Evolutionary conservation across 1,140 invertebrate species (phyloP).

Genomic region (Notospermus geniculatus): DNA sequence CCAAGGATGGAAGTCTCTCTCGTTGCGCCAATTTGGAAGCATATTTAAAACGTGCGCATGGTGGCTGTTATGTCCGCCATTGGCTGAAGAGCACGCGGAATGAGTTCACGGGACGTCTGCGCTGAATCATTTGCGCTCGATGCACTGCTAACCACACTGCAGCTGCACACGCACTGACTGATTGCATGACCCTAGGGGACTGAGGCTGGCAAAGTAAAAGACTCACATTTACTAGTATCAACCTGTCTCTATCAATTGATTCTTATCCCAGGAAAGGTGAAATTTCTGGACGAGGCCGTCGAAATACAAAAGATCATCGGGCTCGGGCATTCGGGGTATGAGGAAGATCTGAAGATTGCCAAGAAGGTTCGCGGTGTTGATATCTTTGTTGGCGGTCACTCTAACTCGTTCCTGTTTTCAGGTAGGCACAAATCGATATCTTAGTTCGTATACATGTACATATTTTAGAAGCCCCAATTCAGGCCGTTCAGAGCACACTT

Average conservation of each 20-base stretch:
- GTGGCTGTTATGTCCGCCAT: too few relatives aligned
- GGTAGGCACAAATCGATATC: too few relatives aligned
- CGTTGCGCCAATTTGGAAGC: too few relatives aligned
- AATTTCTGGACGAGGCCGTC: slow-evolving; percentile 62
- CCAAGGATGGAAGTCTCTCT: too few relatives aligned
- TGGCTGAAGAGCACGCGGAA: too few relatives aligned
- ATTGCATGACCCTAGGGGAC: neutral
- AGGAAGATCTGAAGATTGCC: slow-evolving; percentile 75
- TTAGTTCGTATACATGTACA: too few relatives aligned
- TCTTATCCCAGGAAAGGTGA: slow-evolving; percentile 62
- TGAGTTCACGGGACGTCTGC: too few relatives aligned
- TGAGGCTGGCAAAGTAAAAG: slow-evolving; percentile 68
- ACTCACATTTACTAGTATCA: slow-evolving; percentile 72
- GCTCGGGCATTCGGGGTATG: slow-evolving; percentile 82
- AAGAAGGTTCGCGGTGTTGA: slow-evolving; percentile 76
- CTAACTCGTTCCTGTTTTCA: slow-evolving; percentile 78
- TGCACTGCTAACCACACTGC: too few relatives aligned
- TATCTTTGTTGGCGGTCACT: slow-evolving; percentile 80
- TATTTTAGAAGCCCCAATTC: too few relatives aligned
- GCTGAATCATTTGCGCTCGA: too few relatives aligned
- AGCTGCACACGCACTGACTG: neutral
- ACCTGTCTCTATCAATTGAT: slow-evolving; percentile 36
- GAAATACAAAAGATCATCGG: slow-evolving; percentile 74
- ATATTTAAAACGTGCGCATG: too few relatives aligned
- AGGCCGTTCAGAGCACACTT: too few relatives aligned